phyloP scores from a whole-genome alignment of 2,113 vertebrate species.

The Rhizomys pruinosus region DNA sequence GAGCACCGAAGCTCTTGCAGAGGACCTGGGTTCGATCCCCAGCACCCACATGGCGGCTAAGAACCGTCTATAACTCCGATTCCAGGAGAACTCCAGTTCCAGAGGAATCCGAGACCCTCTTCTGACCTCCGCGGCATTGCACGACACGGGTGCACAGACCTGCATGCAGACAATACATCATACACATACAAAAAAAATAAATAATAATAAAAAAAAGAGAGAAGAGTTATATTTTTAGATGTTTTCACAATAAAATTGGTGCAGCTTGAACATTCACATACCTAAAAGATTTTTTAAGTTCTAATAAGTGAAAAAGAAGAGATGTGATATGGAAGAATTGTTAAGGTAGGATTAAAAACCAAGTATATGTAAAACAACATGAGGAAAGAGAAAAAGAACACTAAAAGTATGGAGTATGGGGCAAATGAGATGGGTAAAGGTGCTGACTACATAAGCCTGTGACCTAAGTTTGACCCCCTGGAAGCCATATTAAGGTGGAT shows the following conservation, averaged over 20 bases:
- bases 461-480: too few species aligned
- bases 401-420: not conserved
- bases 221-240: not conserved
- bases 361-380: conserved; percentile 3
- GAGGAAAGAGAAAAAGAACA: not conserved
- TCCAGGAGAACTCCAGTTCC: too few species aligned
- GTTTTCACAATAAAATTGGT: conserved; percentile 1
- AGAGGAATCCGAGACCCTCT: too few species aligned
- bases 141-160: too few species aligned
- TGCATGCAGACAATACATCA: too few species aligned
- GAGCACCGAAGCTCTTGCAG: too few species aligned
- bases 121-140: too few species aligned
- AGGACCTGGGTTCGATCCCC: too few species aligned
- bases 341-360: not conserved
- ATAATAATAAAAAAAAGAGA: too few species aligned
- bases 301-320: not conserved
- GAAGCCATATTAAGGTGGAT: not conserved
- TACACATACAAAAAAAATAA: too few species aligned
- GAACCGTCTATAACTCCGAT: too few species aligned
- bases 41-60: too few species aligned
- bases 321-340: not conserved
- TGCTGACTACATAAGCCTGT: not conserved
- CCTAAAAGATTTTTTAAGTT: conserved; percentile 48
- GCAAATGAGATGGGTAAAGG: not conserved
- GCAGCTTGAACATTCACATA: not conserved